Base-by-base conservation (phyloP, 2,113 vertebrate genomes). In the Thinocorus orbignyianus region DNA sequence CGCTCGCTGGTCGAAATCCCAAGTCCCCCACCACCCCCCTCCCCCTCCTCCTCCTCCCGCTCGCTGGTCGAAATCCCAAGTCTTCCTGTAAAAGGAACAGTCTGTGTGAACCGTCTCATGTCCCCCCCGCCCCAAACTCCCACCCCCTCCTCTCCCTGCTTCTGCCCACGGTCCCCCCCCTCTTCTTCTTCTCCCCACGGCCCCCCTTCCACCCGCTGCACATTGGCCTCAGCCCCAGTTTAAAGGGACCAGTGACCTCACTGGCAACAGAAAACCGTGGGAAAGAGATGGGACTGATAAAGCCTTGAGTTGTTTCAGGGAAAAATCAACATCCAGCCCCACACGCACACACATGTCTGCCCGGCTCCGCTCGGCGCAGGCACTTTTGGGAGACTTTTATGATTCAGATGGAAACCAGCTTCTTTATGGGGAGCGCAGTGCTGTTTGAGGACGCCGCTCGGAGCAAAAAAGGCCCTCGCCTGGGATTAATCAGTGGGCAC, bases 241-340 rank as follows among this genome's bases (percentile, higher is more conserved):
- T 95, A 96, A 97, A 97, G 96, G 96, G 95, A 95, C 96, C 96
- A 93, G 97, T 96, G 97, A 97, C 96, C 97, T 97, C 96, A 95
- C 92, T 97, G 97, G 96, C 97, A 97, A 96, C 97, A 96, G 95
- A 94, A 97, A 97, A 96, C 97, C 97, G 97, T 97, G 97, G 97
- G 97, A 97, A 97, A 96, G 97, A 92, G 95, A 96, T 94, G 95
- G 96, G 96, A 84, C 93, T 95, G 96, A 97, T 97, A 97, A 97
- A 97, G 96, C 95, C 94, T 91, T 33, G 95, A 93, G 95, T 97
- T 97, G 96, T 97, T 97, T 90, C 96, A 97, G 96, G 95, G 93
- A 93, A 97, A 97, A 96, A 97, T 94, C 91, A 94, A 94, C 95
- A 96, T 94, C 95, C 90, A 93, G 95, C 93, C 94, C 95, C 94